phyloP scores from a whole-genome alignment of 2,888 invertebrate species.

The Luperina testacea region DNA sequence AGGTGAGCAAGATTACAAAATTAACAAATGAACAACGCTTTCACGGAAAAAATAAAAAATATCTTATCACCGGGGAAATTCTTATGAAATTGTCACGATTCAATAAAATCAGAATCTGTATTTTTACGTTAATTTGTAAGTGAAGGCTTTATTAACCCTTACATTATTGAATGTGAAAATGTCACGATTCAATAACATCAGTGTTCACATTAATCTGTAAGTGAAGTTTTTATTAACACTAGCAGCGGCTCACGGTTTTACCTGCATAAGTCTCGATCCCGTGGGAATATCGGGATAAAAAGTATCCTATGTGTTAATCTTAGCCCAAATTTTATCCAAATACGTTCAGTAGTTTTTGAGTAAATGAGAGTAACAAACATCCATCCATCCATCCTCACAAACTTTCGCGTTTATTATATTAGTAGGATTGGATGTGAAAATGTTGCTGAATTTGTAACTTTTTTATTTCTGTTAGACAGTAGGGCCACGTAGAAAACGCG shows the following conservation, averaged over 20 bases:
- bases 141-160: background rate
- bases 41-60: constrained; percentile 12
- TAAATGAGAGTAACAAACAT: no score
- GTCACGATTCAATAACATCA: constrained; percentile 5
- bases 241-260: no score
- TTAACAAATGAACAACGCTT: constrained; percentile 4
- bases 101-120: background rate
- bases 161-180: constrained; percentile 19
- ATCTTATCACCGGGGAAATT: constrained; percentile 20
- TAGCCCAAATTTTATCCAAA: no score
- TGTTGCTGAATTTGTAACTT: background rate
- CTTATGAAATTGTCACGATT: constrained; percentile 22
- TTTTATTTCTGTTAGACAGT: background rate
- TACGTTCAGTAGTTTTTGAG: no score
- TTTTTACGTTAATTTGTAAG: background rate
- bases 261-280: no score
- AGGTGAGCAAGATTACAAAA: constrained; percentile 23
- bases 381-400: no score
- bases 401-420: no score
- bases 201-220: background rate
- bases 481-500: background rate
- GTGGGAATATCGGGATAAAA: no score
- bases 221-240: background rate
- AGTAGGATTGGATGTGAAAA: background rate
- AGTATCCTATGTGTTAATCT: no score